Evolutionary conservation across 2,888 invertebrate genomes (phyloP).

Genomic region (Apotomis betuletana): DNA sequence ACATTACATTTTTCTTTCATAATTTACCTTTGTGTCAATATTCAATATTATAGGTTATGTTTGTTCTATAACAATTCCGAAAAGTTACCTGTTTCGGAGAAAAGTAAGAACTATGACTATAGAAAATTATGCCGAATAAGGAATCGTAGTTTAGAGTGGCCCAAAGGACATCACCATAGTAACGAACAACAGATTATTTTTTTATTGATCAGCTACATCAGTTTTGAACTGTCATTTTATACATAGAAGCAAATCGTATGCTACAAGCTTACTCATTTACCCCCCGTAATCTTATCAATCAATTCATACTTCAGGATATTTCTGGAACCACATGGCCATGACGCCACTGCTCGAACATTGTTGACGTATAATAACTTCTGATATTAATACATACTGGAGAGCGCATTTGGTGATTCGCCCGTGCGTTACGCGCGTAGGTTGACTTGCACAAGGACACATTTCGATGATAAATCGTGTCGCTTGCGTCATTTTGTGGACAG

Average conservation of each 20-base stretch:
- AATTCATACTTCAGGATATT: slow-evolving; percentile 15
- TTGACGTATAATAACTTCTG: slow-evolving; percentile 22
- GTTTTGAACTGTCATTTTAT: neutral
- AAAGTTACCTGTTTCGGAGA: too few relatives aligned
- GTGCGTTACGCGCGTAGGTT: neutral
- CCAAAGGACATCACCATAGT: too few relatives aligned
- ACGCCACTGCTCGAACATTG: slow-evolving; percentile 24
- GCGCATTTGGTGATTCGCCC: slow-evolving; percentile 5
- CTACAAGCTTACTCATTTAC: neutral
- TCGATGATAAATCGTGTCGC: neutral
- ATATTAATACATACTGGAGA: slow-evolving; percentile 24
- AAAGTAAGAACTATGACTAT: too few relatives aligned
- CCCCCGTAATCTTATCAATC: slow-evolving; percentile 15
- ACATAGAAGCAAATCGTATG: neutral
- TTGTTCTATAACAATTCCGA: too few relatives aligned
- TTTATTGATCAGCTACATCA: too few relatives aligned
- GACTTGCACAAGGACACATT: neutral
- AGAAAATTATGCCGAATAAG: too few relatives aligned
- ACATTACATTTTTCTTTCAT: too few relatives aligned
- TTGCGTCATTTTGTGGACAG: neutral
- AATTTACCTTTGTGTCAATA: too few relatives aligned
- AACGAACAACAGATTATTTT: too few relatives aligned
- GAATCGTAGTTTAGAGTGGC: too few relatives aligned
- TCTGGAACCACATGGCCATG: slow-evolving; percentile 20
- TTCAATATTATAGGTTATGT: too few relatives aligned